A percentile compares a stretch with the other conserved stretches of the same genome.
Evolutionary conservation across 2,113 vertebrate species (phyloP).

Genomic region (Myiagra hebetior): DNA sequence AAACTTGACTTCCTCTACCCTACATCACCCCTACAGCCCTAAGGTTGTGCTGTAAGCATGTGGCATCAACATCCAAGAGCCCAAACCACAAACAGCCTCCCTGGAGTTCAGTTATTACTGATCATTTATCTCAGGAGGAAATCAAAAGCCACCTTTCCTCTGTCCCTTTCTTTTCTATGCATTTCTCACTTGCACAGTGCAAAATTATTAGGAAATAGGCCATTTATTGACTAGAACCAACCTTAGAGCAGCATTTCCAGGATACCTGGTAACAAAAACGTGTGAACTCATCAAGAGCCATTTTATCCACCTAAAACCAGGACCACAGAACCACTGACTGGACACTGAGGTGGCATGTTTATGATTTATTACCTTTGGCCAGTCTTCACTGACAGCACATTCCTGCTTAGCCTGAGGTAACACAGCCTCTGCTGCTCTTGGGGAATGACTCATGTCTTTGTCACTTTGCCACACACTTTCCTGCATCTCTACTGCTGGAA

Average conservation of each 20-base stretch:
- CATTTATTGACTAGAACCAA: background rate
- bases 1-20: background rate
- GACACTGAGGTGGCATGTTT: background rate
- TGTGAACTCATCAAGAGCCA: background rate
- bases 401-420: slow-evolving; percentile 29
- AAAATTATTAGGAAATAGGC: background rate
- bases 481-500: slow-evolving; percentile 30
- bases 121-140: background rate
- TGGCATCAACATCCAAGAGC: background rate
- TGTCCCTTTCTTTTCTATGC: background rate
- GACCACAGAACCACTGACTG: background rate
- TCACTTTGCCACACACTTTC: background rate
- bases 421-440: slow-evolving; percentile 44
- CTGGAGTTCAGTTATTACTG: background rate
- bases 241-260: background rate
- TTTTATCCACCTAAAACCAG: background rate
- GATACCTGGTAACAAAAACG: background rate
- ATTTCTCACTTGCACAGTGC: background rate
- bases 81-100: background rate
- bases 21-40: background rate
- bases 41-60: background rate
- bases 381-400: slow-evolving; percentile 56
- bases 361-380: slow-evolving; percentile 71
- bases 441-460: slow-evolving; percentile 38
- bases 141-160: background rate